These are phyloP conservation scores for Masticophis lateralis DNA, from an alignment of 2,797 vertebrate genomes.

Conservation along the genomic window DNA sequence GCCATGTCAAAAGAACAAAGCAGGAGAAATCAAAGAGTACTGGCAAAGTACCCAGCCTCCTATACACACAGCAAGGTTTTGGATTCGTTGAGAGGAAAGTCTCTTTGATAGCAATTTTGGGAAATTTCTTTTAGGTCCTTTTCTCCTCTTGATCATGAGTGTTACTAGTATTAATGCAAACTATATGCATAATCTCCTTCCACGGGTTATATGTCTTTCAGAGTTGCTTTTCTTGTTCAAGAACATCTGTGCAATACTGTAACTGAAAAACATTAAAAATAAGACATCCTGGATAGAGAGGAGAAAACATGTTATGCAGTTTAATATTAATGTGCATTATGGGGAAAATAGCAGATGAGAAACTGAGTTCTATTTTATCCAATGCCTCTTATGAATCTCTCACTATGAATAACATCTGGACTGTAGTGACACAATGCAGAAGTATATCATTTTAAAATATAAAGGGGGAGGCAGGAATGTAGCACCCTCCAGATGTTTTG, in stretches of 20 bases:
- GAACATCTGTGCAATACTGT: not conserved
- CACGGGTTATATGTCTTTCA: not conserved
- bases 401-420: not conserved
- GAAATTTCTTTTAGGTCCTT: not conserved
- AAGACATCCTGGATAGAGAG: not conserved
- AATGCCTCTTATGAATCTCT: not conserved
- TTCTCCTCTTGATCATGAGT: not conserved
- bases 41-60: not conserved
- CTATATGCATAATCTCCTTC: not conserved
- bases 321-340: not conserved
- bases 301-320: not conserved
- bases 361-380: not conserved
- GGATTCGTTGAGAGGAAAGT: not conserved
- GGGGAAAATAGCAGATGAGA: not conserved
- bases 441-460: not conserved
- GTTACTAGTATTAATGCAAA: not conserved
- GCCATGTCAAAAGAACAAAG: not conserved
- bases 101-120: not conserved
- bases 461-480: not conserved
- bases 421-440: not conserved
- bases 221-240: not conserved
- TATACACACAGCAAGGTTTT: not conserved
- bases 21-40: not conserved
- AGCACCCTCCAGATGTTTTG: not conserved
- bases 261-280: not conserved